Base-by-base conservation (phyloP, 2,888 invertebrate genomes). In the Brachyptera risi region DNA sequence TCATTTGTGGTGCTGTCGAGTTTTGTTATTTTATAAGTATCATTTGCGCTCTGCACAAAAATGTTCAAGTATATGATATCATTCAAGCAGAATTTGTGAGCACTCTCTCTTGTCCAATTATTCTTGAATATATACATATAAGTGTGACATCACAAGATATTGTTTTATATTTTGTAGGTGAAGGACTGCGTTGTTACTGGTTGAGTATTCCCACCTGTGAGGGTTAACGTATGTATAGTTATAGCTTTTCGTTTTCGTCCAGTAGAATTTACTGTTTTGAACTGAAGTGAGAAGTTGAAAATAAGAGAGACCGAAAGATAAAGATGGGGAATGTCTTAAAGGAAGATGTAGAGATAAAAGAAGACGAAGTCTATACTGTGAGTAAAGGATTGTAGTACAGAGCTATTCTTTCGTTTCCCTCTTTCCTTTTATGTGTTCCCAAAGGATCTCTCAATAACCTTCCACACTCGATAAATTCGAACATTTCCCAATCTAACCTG, bases 351-450 rank as follows among this genome's bases (percentile, higher is more conserved):
- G 50, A 50, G 23, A 50, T 26, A 50, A 50, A 17, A n/a, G n/a
- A n/a, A 2, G 50, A 50, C 21, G 13, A 24, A 50, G 23, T 50
- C 50, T 5, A 23, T 2, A n/a, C n/a, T n/a, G 40, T 31, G 42
- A 56, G 40, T 38, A 40, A 58, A 44, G 61, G 58, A 61, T 61
- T 61, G 58, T 51, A 57, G 57, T n/a, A n/a, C n/a, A 56, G 56
- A 38, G 51, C 31, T n/a, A 17, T 51, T 37, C 27, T 49, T 27
- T 35, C 37, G 61, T 51, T 61, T 58, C 54, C 59, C 58, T 37
- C 54, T 21, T 23, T 35, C 17, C 19, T 54, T 54, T 54, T 59
- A 56, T 62, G 50, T 40, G 59, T 59, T 62, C 62, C 62, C 62
- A 40, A 23, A 59, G 59, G 62, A 59, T 58, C 37, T 26, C 47